Evolutionary conservation across 2,888 invertebrate species (phyloP).

Genomic region (Autographa gamma): DNA sequence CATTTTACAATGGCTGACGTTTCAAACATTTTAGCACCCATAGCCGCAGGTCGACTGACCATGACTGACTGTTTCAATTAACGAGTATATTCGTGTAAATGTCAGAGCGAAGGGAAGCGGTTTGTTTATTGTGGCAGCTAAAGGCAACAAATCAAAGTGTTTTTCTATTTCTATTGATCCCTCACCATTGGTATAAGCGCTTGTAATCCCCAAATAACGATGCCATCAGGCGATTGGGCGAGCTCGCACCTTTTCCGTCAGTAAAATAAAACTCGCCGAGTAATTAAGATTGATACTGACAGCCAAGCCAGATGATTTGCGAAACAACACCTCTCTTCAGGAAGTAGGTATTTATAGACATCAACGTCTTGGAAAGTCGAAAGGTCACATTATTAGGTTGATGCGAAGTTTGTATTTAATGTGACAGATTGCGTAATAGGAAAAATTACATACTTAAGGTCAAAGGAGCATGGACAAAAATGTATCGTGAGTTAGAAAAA

Average conservation of each 20-base stretch:
- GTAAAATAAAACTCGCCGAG: slow-evolving; percentile 32
- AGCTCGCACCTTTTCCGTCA: slow-evolving; percentile 41
- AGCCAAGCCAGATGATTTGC: slow-evolving; percentile 63
- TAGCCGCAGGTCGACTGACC: slow-evolving; percentile 51
- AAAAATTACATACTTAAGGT: neutral
- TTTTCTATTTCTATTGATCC: slow-evolving; percentile 24
- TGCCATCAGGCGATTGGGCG: slow-evolving; percentile 51
- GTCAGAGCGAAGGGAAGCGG: slow-evolving; percentile 38
- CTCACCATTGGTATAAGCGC: slow-evolving; percentile 12
- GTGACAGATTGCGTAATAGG: neutral
- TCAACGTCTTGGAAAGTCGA: slow-evolving; percentile 7
- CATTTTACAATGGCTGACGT: slow-evolving; percentile 46
- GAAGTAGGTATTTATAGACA: slow-evolving; percentile 39
- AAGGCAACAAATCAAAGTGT: slow-evolving; percentile 13
- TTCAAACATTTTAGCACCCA: slow-evolving; percentile 41
- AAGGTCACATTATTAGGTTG: slow-evolving; percentile 5
- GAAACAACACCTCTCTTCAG: slow-evolving; percentile 46
- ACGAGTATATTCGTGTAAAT: slow-evolving; percentile 47
- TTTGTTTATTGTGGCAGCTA: slow-evolving; percentile 18
- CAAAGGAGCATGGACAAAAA: too few species aligned
- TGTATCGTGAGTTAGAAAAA: too few species aligned
- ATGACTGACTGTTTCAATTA: slow-evolving; percentile 50
- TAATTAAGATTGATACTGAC: slow-evolving; percentile 70
- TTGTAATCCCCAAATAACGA: slow-evolving; percentile 36
- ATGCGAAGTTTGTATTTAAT: neutral